These are phyloP conservation scores for Drosophila athabasca DNA, from an alignment of 1,140 invertebrate species.

Conservation along the genomic window DNA sequence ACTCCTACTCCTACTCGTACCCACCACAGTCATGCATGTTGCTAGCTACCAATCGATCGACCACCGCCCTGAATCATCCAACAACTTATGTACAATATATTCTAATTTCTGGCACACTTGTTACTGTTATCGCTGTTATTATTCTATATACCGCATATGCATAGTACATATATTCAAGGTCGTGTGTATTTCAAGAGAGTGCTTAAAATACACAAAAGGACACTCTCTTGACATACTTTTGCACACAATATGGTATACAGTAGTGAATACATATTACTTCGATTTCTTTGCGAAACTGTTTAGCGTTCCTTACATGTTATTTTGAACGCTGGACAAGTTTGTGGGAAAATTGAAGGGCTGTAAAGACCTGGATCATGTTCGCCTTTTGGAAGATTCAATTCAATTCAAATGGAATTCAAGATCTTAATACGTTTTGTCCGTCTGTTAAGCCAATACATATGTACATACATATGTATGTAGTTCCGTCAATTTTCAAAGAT, in stretches of 20 bases:
- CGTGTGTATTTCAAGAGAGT: constrained; percentile 11
- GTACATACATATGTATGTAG: too few relatives aligned
- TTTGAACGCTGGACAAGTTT: constrained; percentile 18
- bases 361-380: constrained; percentile 23
- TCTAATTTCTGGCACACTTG: constrained; percentile 37
- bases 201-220: not conserved
- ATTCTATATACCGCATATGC: constrained; percentile 7
- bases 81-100: constrained; percentile 27
- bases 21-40: constrained; percentile 51
- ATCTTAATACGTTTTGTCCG: too few relatives aligned
- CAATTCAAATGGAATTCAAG: not conserved
- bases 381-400: not conserved
- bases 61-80: constrained; percentile 36
- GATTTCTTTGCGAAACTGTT: too few relatives aligned
- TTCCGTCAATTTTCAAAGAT: too few relatives aligned
- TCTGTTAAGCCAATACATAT: too few relatives aligned
- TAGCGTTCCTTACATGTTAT: constrained; percentile 2
- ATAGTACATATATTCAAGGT: constrained; percentile 1
- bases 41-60: constrained; percentile 5
- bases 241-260: constrained; percentile 11
- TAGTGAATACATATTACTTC: constrained; percentile 33
- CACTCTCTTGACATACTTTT: constrained; percentile 14
- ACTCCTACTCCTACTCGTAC: constrained; percentile 6
- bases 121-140: constrained; percentile 29
- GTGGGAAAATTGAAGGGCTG: not conserved